Percentiles rank a stretch among this genome's conserved stretches.
Conservation (phyloP, 92 coral and sea anemone genomes). For the Epizoanthus rinbou region DNA sequence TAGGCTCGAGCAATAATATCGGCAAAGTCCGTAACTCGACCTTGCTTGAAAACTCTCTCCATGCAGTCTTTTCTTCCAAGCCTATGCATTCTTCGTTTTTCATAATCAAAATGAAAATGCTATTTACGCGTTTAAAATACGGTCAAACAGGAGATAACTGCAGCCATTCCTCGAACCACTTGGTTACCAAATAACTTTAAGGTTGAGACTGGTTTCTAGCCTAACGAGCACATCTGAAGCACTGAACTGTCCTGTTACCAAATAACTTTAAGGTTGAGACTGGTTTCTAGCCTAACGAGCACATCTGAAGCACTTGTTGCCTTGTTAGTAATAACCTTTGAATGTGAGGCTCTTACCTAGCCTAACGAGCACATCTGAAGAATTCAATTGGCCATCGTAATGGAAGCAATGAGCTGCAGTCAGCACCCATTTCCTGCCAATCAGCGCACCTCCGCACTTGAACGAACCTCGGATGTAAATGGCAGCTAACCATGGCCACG, state of each 20-base stretch:
- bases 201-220: background rate
- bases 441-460: constrained; percentile 86
- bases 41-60: too few relatives aligned
- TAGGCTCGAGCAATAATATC: too few relatives aligned
- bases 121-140: too few relatives aligned
- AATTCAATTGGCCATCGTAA: constrained; percentile 53
- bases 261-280: background rate
- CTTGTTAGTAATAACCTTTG: too few relatives aligned
- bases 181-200: background rate
- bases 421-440: constrained; percentile 84
- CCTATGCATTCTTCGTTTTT: too few relatives aligned
- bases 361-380: constrained; percentile 60
- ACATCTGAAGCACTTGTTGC: background rate
- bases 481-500: constrained; percentile 99
- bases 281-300: background rate
- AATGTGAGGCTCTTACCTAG: constrained; percentile 61
- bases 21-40: too few relatives aligned
- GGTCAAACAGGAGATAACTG: too few relatives aligned
- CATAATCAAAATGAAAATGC: too few relatives aligned
- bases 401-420: constrained; percentile 89
- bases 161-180: too few relatives aligned
- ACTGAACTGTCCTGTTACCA: background rate
- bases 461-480: constrained; percentile 74
- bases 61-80: too few relatives aligned
- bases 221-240: background rate